These are phyloP conservation scores for Glossophaga mutica DNA, from an alignment of 2,797 vertebrate species.

Conservation along the genomic window DNA sequence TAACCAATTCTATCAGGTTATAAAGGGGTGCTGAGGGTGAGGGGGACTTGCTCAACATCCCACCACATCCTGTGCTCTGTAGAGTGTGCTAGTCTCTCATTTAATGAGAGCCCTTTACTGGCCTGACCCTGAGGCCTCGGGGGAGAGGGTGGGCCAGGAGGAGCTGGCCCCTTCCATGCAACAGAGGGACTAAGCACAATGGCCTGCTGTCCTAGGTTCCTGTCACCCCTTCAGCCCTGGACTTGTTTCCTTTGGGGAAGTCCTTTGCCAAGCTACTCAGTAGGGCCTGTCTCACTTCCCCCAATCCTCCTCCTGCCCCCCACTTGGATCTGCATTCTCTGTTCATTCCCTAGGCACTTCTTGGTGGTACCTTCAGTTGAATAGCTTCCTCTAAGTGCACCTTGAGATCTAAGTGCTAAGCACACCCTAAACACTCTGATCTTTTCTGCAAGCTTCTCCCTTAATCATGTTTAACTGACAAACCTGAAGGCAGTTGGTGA, in stretches of 20 bases:
- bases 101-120: background rate
- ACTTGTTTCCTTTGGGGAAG: background rate
- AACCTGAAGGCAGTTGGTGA: constrained; percentile 13
- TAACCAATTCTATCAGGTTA: background rate
- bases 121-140: background rate
- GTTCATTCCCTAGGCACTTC: background rate
- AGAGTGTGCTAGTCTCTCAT: background rate
- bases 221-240: background rate
- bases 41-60: background rate
- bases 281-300: background rate
- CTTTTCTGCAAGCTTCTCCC: constrained; percentile 10
- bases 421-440: constrained; percentile 46
- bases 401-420: constrained; percentile 42
- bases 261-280: background rate
- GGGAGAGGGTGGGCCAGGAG: background rate
- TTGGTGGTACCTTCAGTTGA: background rate
- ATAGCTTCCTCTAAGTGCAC: constrained; percentile 6
- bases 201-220: no score
- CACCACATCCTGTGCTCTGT: background rate
- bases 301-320: background rate
- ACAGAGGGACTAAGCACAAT: background rate
- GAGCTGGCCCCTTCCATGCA: background rate
- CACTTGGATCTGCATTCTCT: background rate
- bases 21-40: background rate
- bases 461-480: constrained; percentile 57